These are phyloP conservation scores for Heliconius aoede DNA, from an alignment of 2,888 invertebrate species.

Conservation along the genomic window DNA sequence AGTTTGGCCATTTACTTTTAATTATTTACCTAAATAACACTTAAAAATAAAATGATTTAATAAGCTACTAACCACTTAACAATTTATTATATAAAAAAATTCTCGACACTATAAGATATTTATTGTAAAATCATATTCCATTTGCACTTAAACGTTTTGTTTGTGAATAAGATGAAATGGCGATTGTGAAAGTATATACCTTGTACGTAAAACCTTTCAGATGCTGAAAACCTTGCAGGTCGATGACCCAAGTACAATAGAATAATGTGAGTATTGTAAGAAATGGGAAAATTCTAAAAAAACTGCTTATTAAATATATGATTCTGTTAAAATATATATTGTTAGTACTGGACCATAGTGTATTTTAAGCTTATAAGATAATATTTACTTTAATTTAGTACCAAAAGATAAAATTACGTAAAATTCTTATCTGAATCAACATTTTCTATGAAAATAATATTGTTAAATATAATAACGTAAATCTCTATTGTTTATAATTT, in stretches of 20 bases:
- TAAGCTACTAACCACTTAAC: no score
- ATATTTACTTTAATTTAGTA: background rate
- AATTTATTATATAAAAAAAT: background rate
- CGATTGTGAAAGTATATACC: slow-evolving; percentile 21
- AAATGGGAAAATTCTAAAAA: slow-evolving; percentile 16
- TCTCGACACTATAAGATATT: no score
- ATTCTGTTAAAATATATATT: background rate
- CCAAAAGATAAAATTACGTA: background rate
- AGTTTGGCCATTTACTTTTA: no score
- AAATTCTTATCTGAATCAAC: background rate
- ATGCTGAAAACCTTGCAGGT: slow-evolving; percentile 39
- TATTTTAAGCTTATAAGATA: background rate
- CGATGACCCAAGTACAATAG: slow-evolving; percentile 43
- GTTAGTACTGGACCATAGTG: background rate
- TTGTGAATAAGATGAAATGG: slow-evolving; percentile 33
- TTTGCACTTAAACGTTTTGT: slow-evolving; percentile 15
- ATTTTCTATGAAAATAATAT: background rate
- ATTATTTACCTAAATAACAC: background rate
- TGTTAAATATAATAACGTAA: background rate
- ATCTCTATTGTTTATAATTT: background rate
- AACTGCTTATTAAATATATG: background rate
- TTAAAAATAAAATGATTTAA: background rate
- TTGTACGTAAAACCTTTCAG: slow-evolving; percentile 44
- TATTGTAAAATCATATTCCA: background rate
- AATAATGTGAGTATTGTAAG: slow-evolving; percentile 31